Evolutionary conservation across 1,140 invertebrate species (phyloP).

Genomic region (Liolophura sinensis): DNA sequence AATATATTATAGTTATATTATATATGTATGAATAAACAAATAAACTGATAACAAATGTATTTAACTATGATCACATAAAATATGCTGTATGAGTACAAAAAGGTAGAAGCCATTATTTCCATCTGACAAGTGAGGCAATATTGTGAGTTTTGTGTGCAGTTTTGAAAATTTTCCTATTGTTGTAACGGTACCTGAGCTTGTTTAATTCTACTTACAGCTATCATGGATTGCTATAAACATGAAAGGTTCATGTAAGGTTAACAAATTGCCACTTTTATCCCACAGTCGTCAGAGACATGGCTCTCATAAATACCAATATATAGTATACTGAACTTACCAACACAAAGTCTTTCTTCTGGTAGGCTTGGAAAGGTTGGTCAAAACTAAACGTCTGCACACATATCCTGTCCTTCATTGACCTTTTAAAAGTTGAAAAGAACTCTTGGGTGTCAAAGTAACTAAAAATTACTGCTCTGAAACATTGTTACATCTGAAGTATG

Average conservation of each 20-base stretch:
- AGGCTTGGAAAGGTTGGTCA: slow-evolving; percentile 53
- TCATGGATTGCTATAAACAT: neutral
- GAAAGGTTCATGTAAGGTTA: slow-evolving; percentile 1
- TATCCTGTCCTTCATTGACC: slow-evolving; percentile 50
- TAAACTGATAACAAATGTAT: neutral
- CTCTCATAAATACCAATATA: neutral
- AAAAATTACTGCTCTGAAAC: neutral
- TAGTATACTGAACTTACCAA: slow-evolving; percentile 28
- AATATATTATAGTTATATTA: too few relatives aligned
- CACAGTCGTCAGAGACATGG: neutral
- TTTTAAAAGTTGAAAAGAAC: slow-evolving; percentile 13
- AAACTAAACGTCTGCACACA: slow-evolving; percentile 47
- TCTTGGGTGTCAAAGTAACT: too few relatives aligned
- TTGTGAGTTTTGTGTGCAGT: too few relatives aligned
- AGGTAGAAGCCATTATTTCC: too few relatives aligned
- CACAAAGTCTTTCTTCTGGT: slow-evolving; percentile 52
- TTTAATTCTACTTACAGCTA: neutral
- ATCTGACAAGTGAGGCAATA: too few relatives aligned
- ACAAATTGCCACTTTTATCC: neutral
- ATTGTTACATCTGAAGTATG: neutral
- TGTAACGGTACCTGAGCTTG: neutral
- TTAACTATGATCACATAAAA: neutral
- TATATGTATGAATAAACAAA: neutral
- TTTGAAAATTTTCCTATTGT: neutral
- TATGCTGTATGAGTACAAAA: neutral